A percentile compares a stretch with the other conserved stretches of the same genome.
phyloP scores from a whole-genome alignment of 2,113 vertebrate genomes.

The Acanthisitta chloris region DNA sequence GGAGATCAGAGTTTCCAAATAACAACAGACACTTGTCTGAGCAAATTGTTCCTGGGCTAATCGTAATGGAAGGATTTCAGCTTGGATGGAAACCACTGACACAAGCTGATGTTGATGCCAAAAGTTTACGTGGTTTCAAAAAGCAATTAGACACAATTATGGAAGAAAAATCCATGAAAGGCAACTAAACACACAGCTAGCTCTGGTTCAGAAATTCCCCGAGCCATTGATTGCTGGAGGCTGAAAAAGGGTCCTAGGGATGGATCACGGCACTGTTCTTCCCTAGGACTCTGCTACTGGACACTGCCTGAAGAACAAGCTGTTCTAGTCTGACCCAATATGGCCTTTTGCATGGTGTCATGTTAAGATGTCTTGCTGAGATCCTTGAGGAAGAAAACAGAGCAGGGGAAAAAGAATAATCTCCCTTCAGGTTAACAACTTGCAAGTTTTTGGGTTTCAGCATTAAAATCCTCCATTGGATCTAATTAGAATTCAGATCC shows the following conservation, averaged over 20 bases:
- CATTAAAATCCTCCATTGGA: background rate
- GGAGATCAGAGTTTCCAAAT: background rate
- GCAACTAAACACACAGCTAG: background rate
- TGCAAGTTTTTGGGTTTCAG: background rate
- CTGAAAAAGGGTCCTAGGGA: background rate
- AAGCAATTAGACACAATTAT: constrained; percentile 29
- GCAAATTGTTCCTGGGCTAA: constrained; percentile 9
- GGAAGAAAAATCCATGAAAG: constrained; percentile 10
- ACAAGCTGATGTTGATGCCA: constrained; percentile 1
- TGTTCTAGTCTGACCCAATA: background rate
- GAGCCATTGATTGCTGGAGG: background rate
- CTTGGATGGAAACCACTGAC: constrained; percentile 8
- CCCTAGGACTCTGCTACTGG: background rate
- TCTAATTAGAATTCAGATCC: background rate
- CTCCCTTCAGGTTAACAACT: background rate
- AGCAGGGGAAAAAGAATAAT: accelerated
- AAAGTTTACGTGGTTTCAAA: constrained; percentile 16
- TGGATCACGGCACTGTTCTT: background rate
- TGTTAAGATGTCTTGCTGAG: background rate
- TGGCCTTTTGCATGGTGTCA: background rate
- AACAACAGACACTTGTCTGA: background rate
- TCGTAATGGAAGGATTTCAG: background rate
- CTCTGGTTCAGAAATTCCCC: background rate
- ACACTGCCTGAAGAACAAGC: background rate
- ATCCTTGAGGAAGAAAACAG: background rate